phyloP scores from a whole-genome alignment of 2,113 vertebrate species.

The Cebus imitator region DNA sequence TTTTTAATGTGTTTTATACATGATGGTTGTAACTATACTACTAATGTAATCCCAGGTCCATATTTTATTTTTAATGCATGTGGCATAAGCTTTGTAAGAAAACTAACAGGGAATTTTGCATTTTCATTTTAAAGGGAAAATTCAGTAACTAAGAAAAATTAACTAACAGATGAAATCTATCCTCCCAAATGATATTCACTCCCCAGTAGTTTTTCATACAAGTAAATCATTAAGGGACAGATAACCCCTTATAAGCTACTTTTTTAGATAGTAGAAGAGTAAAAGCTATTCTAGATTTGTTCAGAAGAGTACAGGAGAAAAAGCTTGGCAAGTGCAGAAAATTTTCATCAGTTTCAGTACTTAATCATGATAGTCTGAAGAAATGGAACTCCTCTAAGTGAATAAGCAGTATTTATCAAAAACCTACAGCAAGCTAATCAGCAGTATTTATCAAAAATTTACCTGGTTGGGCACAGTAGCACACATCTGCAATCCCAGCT shows the following conservation, averaged over 20 bases:
- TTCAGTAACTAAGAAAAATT: neutral
- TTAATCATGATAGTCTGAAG: neutral
- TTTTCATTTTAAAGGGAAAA: slow-evolving; percentile 23
- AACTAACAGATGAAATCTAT: neutral
- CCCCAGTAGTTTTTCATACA: neutral
- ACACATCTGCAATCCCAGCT: too few species aligned
- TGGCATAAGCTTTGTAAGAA: neutral
- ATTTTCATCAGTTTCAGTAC: neutral
- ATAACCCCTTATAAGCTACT: neutral
- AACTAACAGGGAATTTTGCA: neutral
- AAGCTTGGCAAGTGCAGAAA: neutral
- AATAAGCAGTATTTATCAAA: neutral
- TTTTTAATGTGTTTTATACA: neutral
- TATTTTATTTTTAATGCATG: neutral
- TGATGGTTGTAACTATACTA: neutral
- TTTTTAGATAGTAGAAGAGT: neutral
- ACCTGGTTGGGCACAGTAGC: neutral
- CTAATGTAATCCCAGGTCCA: neutral
- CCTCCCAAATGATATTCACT: neutral
- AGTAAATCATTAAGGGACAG: neutral
- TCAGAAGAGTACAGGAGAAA: neutral
- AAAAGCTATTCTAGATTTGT: neutral
- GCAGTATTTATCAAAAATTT: neutral
- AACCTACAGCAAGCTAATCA: neutral
- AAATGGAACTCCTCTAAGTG: neutral